Conservation (phyloP, 1,140 invertebrate species). For the Eciton burchellii region DNA sequence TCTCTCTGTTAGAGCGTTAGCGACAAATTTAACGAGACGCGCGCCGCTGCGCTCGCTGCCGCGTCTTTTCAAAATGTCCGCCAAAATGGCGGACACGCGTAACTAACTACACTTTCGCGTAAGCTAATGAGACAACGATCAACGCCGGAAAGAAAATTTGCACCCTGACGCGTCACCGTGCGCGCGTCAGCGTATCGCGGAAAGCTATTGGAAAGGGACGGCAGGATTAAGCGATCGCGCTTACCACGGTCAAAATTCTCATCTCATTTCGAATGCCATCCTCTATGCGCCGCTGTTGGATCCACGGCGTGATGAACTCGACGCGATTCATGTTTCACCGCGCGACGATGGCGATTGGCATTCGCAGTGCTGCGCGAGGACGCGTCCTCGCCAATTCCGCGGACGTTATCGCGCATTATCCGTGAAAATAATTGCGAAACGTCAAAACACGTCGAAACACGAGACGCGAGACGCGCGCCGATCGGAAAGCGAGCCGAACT, state of each 20-base stretch:
- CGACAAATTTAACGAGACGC: too few species aligned
- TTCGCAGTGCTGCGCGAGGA: too few species aligned
- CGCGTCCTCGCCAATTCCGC: not conserved
- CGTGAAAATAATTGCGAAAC: slow-evolving; percentile 28
- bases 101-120: too few species aligned
- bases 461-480: not conserved
- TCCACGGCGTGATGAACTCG: slow-evolving; percentile 74
- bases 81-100: too few species aligned
- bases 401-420: not conserved
- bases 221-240: not conserved
- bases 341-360: slow-evolving; percentile 21
- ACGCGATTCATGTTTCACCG: slow-evolving; percentile 40
- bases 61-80: too few species aligned
- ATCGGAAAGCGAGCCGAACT: not conserved
- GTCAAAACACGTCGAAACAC: not conserved
- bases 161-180: too few species aligned
- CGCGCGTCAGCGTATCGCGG: too few species aligned
- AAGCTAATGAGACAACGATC: too few species aligned
- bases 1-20: too few species aligned
- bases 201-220: too few species aligned
- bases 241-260: slow-evolving; percentile 47
- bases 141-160: too few species aligned
- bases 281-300: slow-evolving; percentile 66
- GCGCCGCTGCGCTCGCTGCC: too few species aligned
- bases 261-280: slow-evolving; percentile 60